Evolutionary conservation across 2,888 invertebrate genomes (phyloP).

Genomic region (Eupithecia subumbrata): DNA sequence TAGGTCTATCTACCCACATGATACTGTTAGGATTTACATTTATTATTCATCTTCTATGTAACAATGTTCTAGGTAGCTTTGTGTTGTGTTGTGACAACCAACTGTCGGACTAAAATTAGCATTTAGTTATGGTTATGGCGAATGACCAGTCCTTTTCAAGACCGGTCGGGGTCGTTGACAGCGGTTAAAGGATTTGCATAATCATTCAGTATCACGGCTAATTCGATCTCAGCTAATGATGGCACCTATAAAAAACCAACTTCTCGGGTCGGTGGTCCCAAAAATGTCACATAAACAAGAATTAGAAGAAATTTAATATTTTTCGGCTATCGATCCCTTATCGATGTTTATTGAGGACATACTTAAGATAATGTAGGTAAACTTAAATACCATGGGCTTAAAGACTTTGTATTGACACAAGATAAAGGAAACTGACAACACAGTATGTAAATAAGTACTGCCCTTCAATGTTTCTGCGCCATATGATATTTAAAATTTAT

Average conservation of each 20-base stretch:
- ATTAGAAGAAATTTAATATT: slow-evolving; percentile 1
- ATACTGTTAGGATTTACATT: background rate
- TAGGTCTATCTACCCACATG: background rate
- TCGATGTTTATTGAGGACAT: background rate
- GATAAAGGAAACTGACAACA: background rate
- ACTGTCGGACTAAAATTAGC: background rate
- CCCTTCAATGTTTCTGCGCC: background rate
- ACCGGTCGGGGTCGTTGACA: slow-evolving; percentile 59
- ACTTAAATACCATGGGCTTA: background rate
- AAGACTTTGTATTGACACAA: slow-evolving; percentile 1
- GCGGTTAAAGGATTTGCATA: slow-evolving; percentile 53
- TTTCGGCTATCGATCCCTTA: background rate
- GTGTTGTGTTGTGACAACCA: background rate
- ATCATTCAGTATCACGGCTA: slow-evolving; percentile 47
- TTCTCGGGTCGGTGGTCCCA: slow-evolving; percentile 26
- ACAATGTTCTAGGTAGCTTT: background rate
- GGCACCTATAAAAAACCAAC: slow-evolving; percentile 9
- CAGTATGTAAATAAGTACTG: background rate
- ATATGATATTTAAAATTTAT: background rate
- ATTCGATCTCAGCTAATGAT: slow-evolving; percentile 20
- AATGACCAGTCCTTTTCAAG: slow-evolving; percentile 26
- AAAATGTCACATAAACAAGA: slow-evolving; percentile 20
- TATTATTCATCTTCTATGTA: background rate
- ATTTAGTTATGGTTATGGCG: slow-evolving; percentile 10
- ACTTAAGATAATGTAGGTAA: slow-evolving; percentile 1